Percentiles rank a stretch among this genome's conserved stretches.
Evolutionary conservation across 2,888 invertebrate genomes (phyloP).

Genomic region (Idaea straminata): DNA sequence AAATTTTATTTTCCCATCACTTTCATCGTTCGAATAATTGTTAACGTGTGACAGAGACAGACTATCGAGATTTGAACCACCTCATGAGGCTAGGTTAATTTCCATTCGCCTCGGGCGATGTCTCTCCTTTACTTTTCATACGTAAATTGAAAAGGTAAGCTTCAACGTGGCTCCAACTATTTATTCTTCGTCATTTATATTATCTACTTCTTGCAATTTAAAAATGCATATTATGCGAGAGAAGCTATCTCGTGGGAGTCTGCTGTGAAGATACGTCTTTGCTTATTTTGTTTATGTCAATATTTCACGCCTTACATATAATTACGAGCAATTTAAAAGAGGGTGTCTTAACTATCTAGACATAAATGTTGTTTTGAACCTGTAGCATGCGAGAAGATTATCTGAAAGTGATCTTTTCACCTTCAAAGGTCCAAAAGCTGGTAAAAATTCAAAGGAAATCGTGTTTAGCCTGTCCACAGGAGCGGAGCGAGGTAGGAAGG

Average conservation of each 20-base stretch:
- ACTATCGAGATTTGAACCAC: slow-evolving; percentile 51
- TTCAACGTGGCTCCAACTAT: slow-evolving; percentile 55
- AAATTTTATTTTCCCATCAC: slow-evolving; percentile 67
- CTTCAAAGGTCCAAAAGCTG: too few relatives aligned
- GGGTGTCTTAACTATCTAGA: not conserved
- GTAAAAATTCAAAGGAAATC: too few relatives aligned
- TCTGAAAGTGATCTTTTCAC: too few relatives aligned
- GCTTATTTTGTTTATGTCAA: not conserved
- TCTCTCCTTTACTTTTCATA: slow-evolving; percentile 60
- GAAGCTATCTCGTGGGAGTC: not conserved
- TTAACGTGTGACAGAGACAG: slow-evolving; percentile 43
- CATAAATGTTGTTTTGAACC: too few relatives aligned
- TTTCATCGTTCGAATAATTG: slow-evolving; percentile 39
- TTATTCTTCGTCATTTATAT: slow-evolving; percentile 29
- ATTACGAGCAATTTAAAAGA: not conserved
- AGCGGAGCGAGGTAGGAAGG: too few relatives aligned
- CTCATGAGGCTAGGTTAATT: slow-evolving; percentile 71
- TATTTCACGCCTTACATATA: not conserved
- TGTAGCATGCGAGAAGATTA: too few relatives aligned
- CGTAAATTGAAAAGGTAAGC: slow-evolving; percentile 66
- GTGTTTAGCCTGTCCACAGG: too few relatives aligned
- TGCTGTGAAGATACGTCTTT: not conserved
- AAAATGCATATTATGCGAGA: slow-evolving; percentile 15
- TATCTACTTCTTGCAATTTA: slow-evolving; percentile 29
- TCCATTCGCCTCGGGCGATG: slow-evolving; percentile 66